Conservation (phyloP, 2,113 vertebrate genomes). For the Cavia porcellus region DNA sequence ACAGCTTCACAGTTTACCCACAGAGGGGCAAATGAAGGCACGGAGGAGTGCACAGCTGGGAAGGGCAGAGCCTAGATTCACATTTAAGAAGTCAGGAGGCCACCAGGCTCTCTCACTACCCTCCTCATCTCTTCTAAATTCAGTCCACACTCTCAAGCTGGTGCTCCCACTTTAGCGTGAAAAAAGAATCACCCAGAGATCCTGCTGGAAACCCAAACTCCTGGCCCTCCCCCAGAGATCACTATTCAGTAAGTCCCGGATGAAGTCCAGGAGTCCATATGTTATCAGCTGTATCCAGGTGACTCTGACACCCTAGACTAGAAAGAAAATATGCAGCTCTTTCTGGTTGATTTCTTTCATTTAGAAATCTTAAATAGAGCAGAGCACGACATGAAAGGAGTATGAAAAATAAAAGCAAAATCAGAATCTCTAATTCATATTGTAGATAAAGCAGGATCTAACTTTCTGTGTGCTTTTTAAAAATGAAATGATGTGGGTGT, state of each 20-base stretch:
- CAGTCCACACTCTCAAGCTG: neutral
- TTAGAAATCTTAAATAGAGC: neutral
- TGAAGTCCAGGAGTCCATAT: neutral
- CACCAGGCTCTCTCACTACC: neutral
- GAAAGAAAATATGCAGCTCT: neutral
- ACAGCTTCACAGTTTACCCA: neutral
- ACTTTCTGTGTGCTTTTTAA: neutral
- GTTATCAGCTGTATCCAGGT: constrained; percentile 40
- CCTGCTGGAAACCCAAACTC: neutral
- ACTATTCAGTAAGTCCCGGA: neutral
- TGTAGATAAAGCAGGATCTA: neutral
- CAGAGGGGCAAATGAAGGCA: neutral
- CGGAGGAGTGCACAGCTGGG: neutral
- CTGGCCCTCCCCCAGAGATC: neutral
- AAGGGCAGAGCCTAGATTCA: neutral
- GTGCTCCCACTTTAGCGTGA: neutral
- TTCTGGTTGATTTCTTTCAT: neutral
- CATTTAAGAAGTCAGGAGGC: neutral
- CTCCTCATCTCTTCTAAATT: neutral
- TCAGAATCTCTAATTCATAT: neutral
- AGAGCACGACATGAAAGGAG: constrained; percentile 10
- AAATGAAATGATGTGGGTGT: neutral
- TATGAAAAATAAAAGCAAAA: constrained; percentile 13
- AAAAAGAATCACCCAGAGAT: constrained; percentile 12
- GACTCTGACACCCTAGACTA: neutral